These are phyloP conservation scores for Ataeniobius toweri DNA, from an alignment of 2,797 vertebrate genomes.

Conservation along the genomic window DNA sequence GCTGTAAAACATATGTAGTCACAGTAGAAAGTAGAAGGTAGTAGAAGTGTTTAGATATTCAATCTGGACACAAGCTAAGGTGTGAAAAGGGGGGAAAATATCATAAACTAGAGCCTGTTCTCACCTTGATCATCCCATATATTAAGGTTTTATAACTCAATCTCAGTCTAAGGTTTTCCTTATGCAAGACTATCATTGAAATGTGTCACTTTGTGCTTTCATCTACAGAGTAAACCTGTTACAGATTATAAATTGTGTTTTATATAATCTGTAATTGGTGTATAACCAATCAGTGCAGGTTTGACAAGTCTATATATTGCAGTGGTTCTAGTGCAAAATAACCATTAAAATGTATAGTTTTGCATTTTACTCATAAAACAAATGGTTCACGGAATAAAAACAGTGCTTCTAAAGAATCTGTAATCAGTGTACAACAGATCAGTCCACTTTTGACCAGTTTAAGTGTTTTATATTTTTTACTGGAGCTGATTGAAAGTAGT, in stretches of 20 bases:
- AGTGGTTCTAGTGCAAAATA: too few relatives aligned
- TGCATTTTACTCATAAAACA: too few relatives aligned
- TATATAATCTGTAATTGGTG: not conserved
- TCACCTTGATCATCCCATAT: not conserved
- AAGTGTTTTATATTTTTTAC: not conserved
- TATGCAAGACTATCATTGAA: not conserved
- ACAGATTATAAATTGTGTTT: not conserved
- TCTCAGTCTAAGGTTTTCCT: not conserved
- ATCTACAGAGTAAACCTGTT: not conserved
- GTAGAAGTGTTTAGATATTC: not conserved
- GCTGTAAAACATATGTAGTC: not conserved
- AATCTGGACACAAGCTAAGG: rapidly evolving
- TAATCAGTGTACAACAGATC: too few relatives aligned
- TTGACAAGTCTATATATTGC: not conserved
- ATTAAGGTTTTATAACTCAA: not conserved
- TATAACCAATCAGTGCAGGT: not conserved
- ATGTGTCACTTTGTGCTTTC: not conserved
- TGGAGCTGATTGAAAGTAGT: too few relatives aligned
- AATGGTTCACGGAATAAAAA: too few relatives aligned
- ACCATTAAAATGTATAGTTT: too few relatives aligned
- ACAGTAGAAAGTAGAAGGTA: not conserved
- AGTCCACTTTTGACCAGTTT: not conserved
- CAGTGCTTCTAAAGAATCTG: too few relatives aligned
- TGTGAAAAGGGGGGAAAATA: not conserved
- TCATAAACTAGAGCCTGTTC: not conserved